Evolutionary conservation across 35 echinoderm and acorn worm genomes (phyloP).

Genomic region (Ptychodera flava): DNA sequence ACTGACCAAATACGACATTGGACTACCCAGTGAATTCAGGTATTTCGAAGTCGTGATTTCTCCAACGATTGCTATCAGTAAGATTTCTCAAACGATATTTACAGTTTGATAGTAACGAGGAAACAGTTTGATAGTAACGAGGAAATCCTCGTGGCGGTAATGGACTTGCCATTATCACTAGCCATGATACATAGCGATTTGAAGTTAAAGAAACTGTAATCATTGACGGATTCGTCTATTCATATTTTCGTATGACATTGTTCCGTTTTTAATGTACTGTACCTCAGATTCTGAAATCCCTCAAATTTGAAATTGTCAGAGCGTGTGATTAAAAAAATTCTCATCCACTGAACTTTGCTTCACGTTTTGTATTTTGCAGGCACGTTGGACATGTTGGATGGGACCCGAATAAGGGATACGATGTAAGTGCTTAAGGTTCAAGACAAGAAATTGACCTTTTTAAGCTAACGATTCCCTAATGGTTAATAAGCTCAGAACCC

Average conservation of each 20-base stretch:
- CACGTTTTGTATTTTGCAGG: conserved; percentile 34
- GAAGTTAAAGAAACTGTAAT: not conserved
- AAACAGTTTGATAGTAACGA: too few species aligned
- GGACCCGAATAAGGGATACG: conserved; percentile 46
- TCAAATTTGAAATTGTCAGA: not conserved
- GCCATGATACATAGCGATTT: not conserved
- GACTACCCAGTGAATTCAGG: conserved; percentile 43
- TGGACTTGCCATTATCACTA: too few species aligned
- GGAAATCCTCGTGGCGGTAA: too few species aligned
- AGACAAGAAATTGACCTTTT: not conserved
- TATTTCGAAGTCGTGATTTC: not conserved
- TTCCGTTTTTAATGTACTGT: not conserved
- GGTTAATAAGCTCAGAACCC: not conserved
- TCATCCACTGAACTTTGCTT: not conserved
- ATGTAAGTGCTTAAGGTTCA: not conserved
- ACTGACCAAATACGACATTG: conserved; percentile 70
- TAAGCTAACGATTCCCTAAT: not conserved
- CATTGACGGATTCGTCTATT: not conserved
- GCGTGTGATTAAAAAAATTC: not conserved
- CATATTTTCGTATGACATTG: too few species aligned
- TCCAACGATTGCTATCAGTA: not conserved
- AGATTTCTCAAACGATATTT: not conserved
- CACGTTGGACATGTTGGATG: conserved; percentile 94
- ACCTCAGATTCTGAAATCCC: not conserved
- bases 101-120: not conserved